Conservation (phyloP, 2,888 invertebrate species). For the Platycheirus rosarum region DNA sequence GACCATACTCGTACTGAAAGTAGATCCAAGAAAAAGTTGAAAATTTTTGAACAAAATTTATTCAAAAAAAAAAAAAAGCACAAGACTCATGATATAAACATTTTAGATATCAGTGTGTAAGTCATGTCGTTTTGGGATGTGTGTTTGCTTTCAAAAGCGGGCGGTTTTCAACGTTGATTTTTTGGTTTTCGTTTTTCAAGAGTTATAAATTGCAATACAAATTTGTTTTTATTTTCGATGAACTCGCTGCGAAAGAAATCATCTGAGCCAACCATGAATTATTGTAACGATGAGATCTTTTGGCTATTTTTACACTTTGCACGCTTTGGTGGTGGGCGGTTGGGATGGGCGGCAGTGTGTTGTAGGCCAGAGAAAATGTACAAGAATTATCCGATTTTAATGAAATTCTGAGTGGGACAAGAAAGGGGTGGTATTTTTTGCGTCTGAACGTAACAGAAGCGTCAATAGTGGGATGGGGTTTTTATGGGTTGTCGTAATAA, state of each 20-base stretch:
- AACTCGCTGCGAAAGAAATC: conserved; percentile 38
- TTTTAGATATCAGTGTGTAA: conserved; percentile 35
- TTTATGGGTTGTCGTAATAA: conserved; percentile 22
- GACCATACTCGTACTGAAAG: conserved; percentile 86
- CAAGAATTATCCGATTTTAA: conserved; percentile 56
- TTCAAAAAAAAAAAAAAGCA: conserved; percentile 5
- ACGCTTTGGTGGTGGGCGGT: conserved; percentile 55
- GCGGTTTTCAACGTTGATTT: conserved; percentile 31
- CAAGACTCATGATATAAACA: conserved; percentile 12
- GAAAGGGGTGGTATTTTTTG: background rate
- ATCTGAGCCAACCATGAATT: conserved; percentile 54
- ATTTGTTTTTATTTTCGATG: conserved; percentile 59
- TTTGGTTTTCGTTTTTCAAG: conserved; percentile 49
- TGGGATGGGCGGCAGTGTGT: conserved; percentile 26
- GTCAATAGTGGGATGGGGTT: conserved; percentile 51
- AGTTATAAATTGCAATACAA: conserved; percentile 68
- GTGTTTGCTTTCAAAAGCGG: conserved; percentile 39
- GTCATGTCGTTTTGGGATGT: conserved; percentile 26
- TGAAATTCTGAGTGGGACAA: conserved; percentile 13
- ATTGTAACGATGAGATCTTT: conserved; percentile 69
- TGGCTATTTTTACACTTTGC: conserved; percentile 57
- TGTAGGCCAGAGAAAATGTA: conserved; percentile 3
- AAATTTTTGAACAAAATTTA: conserved; percentile 55
- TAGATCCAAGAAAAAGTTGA: conserved; percentile 63
- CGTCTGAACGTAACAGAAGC: conserved; percentile 48